Evolutionary conservation across 64 coral and sea anemone species (phyloP).

Genomic region (Actinia tenebrosa): DNA sequence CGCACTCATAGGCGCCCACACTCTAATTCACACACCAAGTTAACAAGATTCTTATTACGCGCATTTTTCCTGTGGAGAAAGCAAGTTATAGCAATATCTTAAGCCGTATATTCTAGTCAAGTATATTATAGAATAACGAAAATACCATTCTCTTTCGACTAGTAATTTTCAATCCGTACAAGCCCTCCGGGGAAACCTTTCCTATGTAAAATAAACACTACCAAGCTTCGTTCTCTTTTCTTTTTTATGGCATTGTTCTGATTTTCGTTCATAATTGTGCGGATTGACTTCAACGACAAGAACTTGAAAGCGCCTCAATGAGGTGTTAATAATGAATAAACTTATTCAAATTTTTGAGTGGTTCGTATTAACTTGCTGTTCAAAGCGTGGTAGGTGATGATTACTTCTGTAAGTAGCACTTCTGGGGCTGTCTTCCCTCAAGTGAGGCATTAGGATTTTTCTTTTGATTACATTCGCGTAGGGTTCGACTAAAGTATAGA

Average conservation of each 20-base stretch:
- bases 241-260: neutral
- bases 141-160: neutral
- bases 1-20: neutral
- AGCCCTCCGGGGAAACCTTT: neutral
- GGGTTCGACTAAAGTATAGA: neutral
- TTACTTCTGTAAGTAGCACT: neutral
- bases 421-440: neutral
- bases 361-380: neutral
- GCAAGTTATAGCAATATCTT: neutral
- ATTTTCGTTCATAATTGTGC: neutral
- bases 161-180: neutral
- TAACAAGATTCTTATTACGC: neutral
- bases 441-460: neutral
- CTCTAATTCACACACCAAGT: neutral
- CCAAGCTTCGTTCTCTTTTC: neutral
- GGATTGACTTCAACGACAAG: neutral
- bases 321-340: slow-evolving; percentile 4
- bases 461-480: neutral
- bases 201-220: slow-evolving; percentile 1
- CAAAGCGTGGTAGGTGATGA: neutral
- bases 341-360: neutral
- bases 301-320: neutral
- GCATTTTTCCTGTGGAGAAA: neutral
- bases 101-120: too few species aligned
- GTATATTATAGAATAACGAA: too few species aligned